phyloP scores from a whole-genome alignment of 2,797 vertebrate genomes.

The Triplophysa bombifrons region DNA sequence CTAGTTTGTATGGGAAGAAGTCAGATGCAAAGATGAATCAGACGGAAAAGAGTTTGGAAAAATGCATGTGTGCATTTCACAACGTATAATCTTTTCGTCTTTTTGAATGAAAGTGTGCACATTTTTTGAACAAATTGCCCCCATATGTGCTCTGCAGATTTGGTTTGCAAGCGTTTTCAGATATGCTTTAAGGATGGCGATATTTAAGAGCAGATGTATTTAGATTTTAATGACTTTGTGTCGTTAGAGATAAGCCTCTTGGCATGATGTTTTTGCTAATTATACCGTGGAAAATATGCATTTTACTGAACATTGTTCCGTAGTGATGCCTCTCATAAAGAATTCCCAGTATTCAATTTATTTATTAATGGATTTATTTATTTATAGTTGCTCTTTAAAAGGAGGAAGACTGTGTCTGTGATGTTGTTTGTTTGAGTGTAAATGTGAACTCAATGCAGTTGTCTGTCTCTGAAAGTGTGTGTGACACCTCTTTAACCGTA shows the following conservation, averaged over 20 bases:
- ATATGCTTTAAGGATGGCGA: slow-evolving; percentile 46
- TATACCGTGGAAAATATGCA: slow-evolving; percentile 63
- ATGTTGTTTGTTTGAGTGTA: slow-evolving; percentile 35
- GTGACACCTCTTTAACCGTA: slow-evolving; percentile 74
- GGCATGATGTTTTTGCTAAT: slow-evolving; percentile 57
- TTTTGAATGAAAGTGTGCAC: slow-evolving; percentile 22
- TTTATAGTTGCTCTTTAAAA: slow-evolving; percentile 68
- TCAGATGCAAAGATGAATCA: not conserved
- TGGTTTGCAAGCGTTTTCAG: slow-evolving; percentile 50
- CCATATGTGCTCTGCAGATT: slow-evolving; percentile 38
- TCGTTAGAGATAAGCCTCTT: slow-evolving; percentile 57
- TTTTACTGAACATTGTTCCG: slow-evolving; percentile 68
- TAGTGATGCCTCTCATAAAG: slow-evolving; percentile 59
- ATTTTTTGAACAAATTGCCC: slow-evolving; percentile 46
- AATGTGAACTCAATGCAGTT: slow-evolving; percentile 41
- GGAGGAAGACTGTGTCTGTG: slow-evolving; percentile 58
- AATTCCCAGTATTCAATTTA: slow-evolving; percentile 58
- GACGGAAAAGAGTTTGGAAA: not conserved
- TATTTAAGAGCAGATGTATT: slow-evolving; percentile 61
- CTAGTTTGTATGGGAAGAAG: not conserved
- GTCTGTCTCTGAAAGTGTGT: slow-evolving; percentile 45
- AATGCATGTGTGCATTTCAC: slow-evolving; percentile 8
- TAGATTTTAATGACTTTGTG: slow-evolving; percentile 61
- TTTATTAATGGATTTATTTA: slow-evolving; percentile 69
- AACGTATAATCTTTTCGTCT: slow-evolving; percentile 17